These are phyloP conservation scores for Dendroctonus ponderosae DNA, from an alignment of 1,140 invertebrate genomes.

Conservation along the genomic window DNA sequence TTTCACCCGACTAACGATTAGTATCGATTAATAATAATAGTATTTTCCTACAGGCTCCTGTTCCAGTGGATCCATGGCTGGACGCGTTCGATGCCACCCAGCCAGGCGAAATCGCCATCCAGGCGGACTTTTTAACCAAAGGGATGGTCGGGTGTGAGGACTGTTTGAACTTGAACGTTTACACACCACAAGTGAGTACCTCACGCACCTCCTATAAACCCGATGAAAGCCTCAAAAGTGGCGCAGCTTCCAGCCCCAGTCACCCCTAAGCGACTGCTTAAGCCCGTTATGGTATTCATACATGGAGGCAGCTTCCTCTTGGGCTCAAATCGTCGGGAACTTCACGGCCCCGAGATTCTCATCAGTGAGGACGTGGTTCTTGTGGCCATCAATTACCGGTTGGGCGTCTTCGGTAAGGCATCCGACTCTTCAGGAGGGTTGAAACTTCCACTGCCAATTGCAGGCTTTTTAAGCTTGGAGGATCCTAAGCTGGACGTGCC, in stretches of 20 bases:
- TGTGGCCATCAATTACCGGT: constrained; percentile 33
- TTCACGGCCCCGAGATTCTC: constrained; percentile 31
- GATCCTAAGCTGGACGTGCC: constrained; percentile 51
- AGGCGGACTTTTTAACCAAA: constrained; percentile 47
- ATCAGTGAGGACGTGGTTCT: constrained; percentile 30
- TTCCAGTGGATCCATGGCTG: constrained; percentile 57
- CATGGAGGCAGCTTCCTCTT: constrained; percentile 47
- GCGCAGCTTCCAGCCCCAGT: not conserved
- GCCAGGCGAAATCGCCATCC: constrained; percentile 51
- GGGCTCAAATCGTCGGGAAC: constrained; percentile 22
- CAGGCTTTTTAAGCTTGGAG: constrained; percentile 44
- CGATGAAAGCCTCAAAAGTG: constrained; percentile 42
- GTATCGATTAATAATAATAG: not conserved
- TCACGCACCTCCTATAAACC: not conserved
- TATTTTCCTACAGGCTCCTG: constrained; percentile 53
- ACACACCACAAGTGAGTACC: constrained; percentile 57
- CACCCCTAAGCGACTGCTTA: constrained; percentile 48
- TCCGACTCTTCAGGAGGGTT: not conserved
- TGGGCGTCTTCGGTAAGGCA: constrained; percentile 33
- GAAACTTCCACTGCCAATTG: not conserved
- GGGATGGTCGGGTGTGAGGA: constrained; percentile 51
- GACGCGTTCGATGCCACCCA: constrained; percentile 55
- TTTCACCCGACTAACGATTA: not conserved
- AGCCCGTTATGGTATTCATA: constrained; percentile 57
- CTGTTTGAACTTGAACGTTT: constrained; percentile 84